Conservation (phyloP, 2,113 vertebrate species). For the Poeciliopsis retropinna region DNA sequence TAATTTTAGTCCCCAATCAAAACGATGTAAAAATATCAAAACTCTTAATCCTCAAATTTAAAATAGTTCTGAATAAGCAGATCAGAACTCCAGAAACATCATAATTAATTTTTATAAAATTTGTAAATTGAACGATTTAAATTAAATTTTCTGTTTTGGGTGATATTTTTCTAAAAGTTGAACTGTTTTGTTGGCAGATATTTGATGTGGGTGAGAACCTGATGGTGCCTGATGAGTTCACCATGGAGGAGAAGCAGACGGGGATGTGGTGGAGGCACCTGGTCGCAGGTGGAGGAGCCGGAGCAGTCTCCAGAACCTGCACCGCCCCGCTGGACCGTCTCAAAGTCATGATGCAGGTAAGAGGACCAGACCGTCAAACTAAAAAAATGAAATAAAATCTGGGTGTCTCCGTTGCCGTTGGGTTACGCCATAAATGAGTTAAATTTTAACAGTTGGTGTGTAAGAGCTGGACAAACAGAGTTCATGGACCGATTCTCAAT, state of each 20-base stretch:
- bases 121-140: too few relatives aligned
- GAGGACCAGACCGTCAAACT: neutral
- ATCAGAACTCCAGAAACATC: too few relatives aligned
- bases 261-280: constrained; percentile 99
- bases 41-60: too few relatives aligned
- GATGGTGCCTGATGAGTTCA: constrained; percentile 96
- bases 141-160: neutral
- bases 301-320: constrained; percentile 92
- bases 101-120: too few relatives aligned
- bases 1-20: too few relatives aligned
- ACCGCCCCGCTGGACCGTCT: constrained; percentile 94
- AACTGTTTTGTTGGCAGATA: constrained; percentile 80
- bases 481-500: neutral
- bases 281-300: constrained; percentile 93
- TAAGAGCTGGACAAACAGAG: neutral
- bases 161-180: neutral
- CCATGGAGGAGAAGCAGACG: constrained; percentile 89
- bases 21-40: too few relatives aligned
- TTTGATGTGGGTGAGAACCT: constrained; percentile 97
- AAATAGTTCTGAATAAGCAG: too few relatives aligned
- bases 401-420: neutral
- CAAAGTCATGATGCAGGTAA: constrained; percentile 98
- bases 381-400: too few relatives aligned
- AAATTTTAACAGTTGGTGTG: constrained; percentile 39
- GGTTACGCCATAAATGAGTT: constrained; percentile 41